Percentiles rank a stretch among this genome's conserved stretches.
phyloP scores from a whole-genome alignment of 2,888 invertebrate species.

The Erannis defoliaria region DNA sequence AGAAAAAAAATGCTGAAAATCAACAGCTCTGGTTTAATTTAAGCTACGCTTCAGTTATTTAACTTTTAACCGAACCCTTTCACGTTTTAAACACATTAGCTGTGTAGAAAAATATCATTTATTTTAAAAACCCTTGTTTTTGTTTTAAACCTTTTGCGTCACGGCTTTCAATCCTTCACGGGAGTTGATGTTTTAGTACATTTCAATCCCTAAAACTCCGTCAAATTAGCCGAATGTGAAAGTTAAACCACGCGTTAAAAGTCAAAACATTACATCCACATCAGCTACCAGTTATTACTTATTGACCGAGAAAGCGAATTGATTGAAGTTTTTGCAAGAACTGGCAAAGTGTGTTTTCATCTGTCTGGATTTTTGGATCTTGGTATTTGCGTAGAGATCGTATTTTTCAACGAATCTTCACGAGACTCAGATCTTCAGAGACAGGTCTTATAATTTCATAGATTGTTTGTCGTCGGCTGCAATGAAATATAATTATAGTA shows the following conservation, averaged over 20 bases:
- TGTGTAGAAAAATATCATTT: slow-evolving; percentile 15
- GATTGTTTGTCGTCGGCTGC: too few relatives aligned
- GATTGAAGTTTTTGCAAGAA: too few relatives aligned
- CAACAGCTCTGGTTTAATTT: slow-evolving; percentile 1
- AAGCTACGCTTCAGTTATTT: slow-evolving; percentile 6
- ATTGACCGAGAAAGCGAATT: too few relatives aligned
- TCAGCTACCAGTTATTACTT: too few relatives aligned
- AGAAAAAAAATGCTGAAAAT: not conserved
- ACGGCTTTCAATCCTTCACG: slow-evolving; percentile 8
- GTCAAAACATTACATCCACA: not conserved
- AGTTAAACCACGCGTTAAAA: not conserved
- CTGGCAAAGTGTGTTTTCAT: too few relatives aligned
- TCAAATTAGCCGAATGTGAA: slow-evolving; percentile 10
- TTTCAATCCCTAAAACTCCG: slow-evolving; percentile 18
- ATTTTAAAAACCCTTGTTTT: slow-evolving; percentile 11
- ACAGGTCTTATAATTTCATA: too few relatives aligned
- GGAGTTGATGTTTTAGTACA: slow-evolving; percentile 15
- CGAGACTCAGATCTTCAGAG: too few relatives aligned
- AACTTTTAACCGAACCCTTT: slow-evolving; percentile 9
- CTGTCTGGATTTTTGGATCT: too few relatives aligned
- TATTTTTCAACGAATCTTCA: too few relatives aligned
- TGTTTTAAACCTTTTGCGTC: slow-evolving; percentile 9
- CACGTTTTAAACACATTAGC: not conserved
- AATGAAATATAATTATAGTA: too few relatives aligned
- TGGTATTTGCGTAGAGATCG: too few relatives aligned